A percentile compares a stretch with the other conserved stretches of the same genome.
Evolutionary conservation across 30 jellyfish, hydroid and myxozoan species (phyloP).

Genomic region (Sanderia malayensis): DNA sequence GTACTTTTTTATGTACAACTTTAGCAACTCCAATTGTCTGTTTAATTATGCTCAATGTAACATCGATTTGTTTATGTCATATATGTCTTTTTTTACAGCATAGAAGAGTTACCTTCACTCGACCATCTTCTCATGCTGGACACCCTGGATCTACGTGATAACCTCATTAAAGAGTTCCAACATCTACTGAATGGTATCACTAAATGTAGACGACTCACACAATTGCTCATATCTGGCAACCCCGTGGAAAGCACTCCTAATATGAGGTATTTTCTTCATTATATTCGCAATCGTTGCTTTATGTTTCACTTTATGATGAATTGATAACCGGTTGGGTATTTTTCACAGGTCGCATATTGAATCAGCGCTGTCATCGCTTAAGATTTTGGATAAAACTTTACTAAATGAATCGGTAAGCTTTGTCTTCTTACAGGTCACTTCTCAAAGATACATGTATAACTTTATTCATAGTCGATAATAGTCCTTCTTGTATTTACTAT

Average conservation of each 20-base stretch:
- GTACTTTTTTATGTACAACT: too few relatives aligned
- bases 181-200: constrained; percentile 8
- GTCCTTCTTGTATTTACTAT: too few relatives aligned
- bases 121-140: constrained; percentile 36
- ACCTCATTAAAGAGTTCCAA: constrained; percentile 12
- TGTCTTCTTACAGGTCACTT: too few relatives aligned
- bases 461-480: too few relatives aligned
- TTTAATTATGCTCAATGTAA: too few relatives aligned
- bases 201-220: constrained; percentile 26
- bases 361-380: background rate
- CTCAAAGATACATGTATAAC: too few relatives aligned
- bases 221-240: constrained; percentile 34
- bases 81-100: constrained; percentile 13
- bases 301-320: too few relatives aligned
- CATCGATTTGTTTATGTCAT: too few relatives aligned
- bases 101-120: constrained; percentile 28
- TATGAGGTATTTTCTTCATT: too few relatives aligned
- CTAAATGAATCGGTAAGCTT: background rate
- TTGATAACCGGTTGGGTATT: too few relatives aligned
- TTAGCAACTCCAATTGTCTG: too few relatives aligned
- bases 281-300: too few relatives aligned
- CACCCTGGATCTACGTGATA: constrained; percentile 34
- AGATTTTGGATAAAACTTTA: background rate
- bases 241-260: constrained; percentile 36
- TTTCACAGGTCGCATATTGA: background rate